Percentiles rank a stretch among this genome's conserved stretches.
phyloP scores from a whole-genome alignment of 2,888 invertebrate genomes.

The Tinea semifulvella region DNA sequence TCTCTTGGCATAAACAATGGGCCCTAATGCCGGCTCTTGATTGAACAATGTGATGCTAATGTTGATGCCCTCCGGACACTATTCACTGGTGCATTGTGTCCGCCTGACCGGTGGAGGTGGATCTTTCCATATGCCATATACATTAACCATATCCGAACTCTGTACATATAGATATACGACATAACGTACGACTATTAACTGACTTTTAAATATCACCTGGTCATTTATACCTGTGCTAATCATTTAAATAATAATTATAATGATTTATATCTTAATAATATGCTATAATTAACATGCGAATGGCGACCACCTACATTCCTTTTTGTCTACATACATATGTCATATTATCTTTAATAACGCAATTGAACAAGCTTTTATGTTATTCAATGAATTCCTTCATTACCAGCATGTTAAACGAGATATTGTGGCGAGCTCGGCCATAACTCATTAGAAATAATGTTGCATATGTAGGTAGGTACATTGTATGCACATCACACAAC shows the following conservation, averaged over 20 bases:
- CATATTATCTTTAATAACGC: not conserved
- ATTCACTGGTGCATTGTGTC: slow-evolving; percentile 21
- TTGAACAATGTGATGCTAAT: slow-evolving; percentile 34
- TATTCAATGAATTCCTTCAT: slow-evolving; percentile 3
- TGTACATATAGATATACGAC: no score
- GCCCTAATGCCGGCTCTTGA: slow-evolving; percentile 29
- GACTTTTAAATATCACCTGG: no score
- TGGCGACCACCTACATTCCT: slow-evolving; percentile 6
- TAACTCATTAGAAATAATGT: slow-evolving; percentile 10
- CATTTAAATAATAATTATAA: slow-evolving; percentile 7
- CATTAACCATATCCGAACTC: no score
- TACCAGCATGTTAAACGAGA: not conserved
- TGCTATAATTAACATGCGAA: slow-evolving; percentile 4
- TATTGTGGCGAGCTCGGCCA: not conserved
- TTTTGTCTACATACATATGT: not conserved
- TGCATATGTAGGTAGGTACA: slow-evolving; percentile 4
- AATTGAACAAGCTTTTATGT: not conserved
- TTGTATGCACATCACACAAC: not conserved
- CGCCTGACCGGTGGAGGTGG: not conserved
- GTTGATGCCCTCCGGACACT: slow-evolving; percentile 21
- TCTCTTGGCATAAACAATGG: slow-evolving; percentile 33
- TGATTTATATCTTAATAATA: slow-evolving; percentile 8
- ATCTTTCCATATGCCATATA: no score
- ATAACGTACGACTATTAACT: no score
- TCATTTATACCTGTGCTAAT: no score